Conservation (phyloP, 1,140 invertebrate species). For the Medauroidea extradentata region DNA sequence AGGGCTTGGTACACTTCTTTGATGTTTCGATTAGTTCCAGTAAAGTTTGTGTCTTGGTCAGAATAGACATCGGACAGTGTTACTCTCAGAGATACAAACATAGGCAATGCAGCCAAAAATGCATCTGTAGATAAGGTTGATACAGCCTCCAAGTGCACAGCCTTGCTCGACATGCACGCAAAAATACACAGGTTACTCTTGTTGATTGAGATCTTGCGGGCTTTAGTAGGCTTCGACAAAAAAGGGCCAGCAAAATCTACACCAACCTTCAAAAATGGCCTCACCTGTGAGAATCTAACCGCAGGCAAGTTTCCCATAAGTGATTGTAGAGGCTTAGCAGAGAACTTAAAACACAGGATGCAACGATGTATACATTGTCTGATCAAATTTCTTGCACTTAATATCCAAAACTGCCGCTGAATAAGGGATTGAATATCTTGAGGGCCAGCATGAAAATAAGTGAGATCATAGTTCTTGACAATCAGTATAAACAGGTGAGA, state of each 20-base stretch:
- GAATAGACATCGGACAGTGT: constrained; percentile 23
- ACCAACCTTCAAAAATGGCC: constrained; percentile 27
- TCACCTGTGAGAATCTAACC: constrained; percentile 21
- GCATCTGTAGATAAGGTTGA: constrained; percentile 21
- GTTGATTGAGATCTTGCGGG: constrained; percentile 14
- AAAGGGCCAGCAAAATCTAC: constrained; percentile 39
- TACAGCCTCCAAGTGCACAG: constrained; percentile 30
- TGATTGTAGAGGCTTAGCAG: constrained; percentile 10
- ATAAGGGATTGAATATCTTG: constrained; percentile 15
- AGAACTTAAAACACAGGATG: constrained; percentile 25
- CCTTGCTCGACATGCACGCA: constrained; percentile 26
- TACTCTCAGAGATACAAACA: constrained; percentile 23
- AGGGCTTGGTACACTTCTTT: neutral
- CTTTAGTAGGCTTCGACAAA: constrained; percentile 26
- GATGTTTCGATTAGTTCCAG: constrained; percentile 19
- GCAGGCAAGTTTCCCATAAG: constrained; percentile 36
- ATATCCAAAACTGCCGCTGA: constrained; percentile 28
- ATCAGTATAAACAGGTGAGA: constrained; percentile 25
- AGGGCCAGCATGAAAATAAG: constrained; percentile 9
- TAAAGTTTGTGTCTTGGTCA: constrained; percentile 39
- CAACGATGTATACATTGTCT: constrained; percentile 27
- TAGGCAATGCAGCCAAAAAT: constrained; percentile 22
- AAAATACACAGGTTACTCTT: constrained; percentile 27
- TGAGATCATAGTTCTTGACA: constrained; percentile 8
- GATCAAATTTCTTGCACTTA: constrained; percentile 24